Evolutionary conservation across 2,888 invertebrate genomes (phyloP).

Genomic region (Nemotelus nigrinus): DNA sequence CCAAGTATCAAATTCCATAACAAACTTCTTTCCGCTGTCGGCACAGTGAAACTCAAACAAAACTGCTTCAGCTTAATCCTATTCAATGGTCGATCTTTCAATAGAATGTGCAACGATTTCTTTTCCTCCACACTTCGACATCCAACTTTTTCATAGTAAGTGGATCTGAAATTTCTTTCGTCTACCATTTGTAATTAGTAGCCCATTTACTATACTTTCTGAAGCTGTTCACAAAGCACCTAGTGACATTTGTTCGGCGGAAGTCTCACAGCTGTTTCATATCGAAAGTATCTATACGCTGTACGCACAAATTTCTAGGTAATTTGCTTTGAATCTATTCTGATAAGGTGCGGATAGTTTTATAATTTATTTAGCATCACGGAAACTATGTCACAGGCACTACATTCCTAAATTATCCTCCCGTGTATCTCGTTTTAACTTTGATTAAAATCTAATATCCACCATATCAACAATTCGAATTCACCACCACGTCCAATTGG

Average conservation of each 20-base stretch:
- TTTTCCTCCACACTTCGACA: conserved; percentile 91
- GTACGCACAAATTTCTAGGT: too few species aligned
- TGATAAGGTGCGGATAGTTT: too few species aligned
- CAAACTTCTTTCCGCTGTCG: conserved; percentile 76
- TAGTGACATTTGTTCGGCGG: too few species aligned
- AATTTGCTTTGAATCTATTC: too few species aligned
- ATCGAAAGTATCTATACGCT: too few species aligned
- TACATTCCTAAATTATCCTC: not conserved
- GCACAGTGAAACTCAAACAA: conserved; percentile 84
- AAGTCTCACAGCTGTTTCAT: too few species aligned
- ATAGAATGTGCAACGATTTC: conserved; percentile 86
- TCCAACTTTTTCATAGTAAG: conserved; percentile 88
- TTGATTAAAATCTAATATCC: too few species aligned
- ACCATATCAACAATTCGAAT: not conserved
- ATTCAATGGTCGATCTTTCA: conserved; percentile 86
- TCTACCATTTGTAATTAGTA: conserved; percentile 66
- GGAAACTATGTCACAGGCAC: not conserved
- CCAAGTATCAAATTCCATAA: conserved; percentile 89
- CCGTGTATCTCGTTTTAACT: not conserved
- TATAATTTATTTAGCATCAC: too few species aligned
- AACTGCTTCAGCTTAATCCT: conserved; percentile 84
- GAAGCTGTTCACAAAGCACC: too few species aligned
- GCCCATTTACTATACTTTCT: too few species aligned
- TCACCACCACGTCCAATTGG: conserved; percentile 29
- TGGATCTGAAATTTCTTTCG: conserved; percentile 82